Base-by-base conservation (phyloP, 2,797 vertebrate species). In the Melanotaenia nigrans region DNA sequence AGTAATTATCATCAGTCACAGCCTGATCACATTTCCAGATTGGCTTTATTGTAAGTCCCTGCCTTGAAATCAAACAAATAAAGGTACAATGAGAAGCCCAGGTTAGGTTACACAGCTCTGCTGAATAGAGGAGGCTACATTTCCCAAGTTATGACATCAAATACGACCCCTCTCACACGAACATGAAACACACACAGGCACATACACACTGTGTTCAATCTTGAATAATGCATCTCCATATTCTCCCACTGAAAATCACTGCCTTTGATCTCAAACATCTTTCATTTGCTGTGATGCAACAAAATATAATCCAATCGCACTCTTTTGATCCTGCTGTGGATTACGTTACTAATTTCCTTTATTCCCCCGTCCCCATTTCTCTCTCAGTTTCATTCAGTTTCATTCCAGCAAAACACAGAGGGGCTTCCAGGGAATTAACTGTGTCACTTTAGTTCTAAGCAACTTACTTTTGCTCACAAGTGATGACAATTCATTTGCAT, bases 21-120 rank as follows among this genome's bases (percentile, higher is more conserved):
- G 90, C 80, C 92, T 58, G 92, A 96, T 97, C 96, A 92, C 82
- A 87, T 98, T 97, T 97, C 96, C 93, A 91, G 91, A 92, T 91
- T 89, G 88, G 79, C 90, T 92, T 95, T 95, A 95, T 95, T 95
- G 90, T 95, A 94, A 88, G 82, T 81, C 85, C 87, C 77, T 88
- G 88, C 85, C 86, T 88, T 86, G 91, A 95, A 94, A 94, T 95
- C 92, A 94, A 95, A 95, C 95, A 97, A 97, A 96, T 95, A 94
- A 88, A 60, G 87, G 71, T 70, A 90, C 92, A 94, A 94, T 92
- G 95, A 95, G 84, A 82, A 76, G 78, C 80, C 69, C 95, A 93
- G 96, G 86, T 79, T 71, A 79, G 85, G 80, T 84, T 94, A 92
- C 92, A 78, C 78, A 69, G 67, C 68, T 78, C 75, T 24, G 57